phyloP scores from a whole-genome alignment of 2,797 vertebrate genomes.

The Trachops cirrhosus region DNA sequence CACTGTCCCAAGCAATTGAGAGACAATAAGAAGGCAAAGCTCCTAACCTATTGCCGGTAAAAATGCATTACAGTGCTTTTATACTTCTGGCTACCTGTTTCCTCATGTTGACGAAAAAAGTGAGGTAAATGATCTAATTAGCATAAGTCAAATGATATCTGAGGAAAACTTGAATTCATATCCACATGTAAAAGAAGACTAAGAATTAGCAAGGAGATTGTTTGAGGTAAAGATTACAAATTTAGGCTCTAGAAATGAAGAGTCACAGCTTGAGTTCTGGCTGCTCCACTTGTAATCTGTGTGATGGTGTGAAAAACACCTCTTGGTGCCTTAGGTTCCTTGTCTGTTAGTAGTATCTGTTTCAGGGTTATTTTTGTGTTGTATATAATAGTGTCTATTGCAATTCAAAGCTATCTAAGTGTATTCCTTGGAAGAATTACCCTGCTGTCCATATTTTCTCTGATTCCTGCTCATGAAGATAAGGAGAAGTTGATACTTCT shows the following conservation, averaged over 20 bases:
- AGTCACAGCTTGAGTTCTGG: not conserved
- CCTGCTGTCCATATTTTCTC: not conserved
- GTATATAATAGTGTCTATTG: not conserved
- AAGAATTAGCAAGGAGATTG: not conserved
- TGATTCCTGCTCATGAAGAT: not conserved
- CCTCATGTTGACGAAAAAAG: not conserved
- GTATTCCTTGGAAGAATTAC: not conserved
- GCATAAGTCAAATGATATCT: not conserved
- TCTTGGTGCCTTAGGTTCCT: not conserved
- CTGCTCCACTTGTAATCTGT: not conserved
- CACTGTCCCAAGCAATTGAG: not conserved
- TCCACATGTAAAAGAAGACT: not conserved
- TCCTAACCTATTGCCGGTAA: not conserved
- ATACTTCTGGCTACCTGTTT: not conserved
- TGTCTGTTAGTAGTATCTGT: not conserved
- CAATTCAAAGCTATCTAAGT: not conserved
- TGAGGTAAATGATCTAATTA: not conserved
- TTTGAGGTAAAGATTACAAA: accelerated
- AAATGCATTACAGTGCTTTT: not conserved
- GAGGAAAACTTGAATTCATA: not conserved
- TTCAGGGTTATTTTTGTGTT: not conserved
- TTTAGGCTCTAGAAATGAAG: not conserved
- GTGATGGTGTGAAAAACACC: not conserved
- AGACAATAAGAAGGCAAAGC: not conserved
- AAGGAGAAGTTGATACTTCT: not conserved